Base-by-base conservation (phyloP, 2,797 vertebrate genomes). In the Carapus acus region DNA sequence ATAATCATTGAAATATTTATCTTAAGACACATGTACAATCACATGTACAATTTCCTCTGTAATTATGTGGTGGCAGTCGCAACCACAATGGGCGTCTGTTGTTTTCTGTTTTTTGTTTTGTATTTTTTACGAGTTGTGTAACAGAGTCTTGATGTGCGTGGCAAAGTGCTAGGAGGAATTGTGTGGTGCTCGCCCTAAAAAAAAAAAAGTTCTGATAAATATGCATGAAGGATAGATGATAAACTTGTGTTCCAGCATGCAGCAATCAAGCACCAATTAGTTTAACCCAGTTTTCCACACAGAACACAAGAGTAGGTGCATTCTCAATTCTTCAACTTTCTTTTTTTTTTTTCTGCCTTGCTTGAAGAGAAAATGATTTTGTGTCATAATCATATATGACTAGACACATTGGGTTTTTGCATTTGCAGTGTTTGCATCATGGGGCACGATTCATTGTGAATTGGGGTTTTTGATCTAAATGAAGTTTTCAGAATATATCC, bases 201-300 rank as follows among this genome's bases (percentile, higher is more conserved):
- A n/a, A 67, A 45, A 19, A 20, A 21, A 42, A 37, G 18, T 24
- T 4, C 1, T 36, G 8, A 52, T 62, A 24, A 70, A 73, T 70
- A 68, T 62, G 49, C 24, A 69, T 49, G 34, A 58, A 29, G 27
- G 13, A 13, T 47, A 65, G 8, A 41, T 52, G 52, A 69, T 61
- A 46, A 37, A 40, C 40, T 62, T 66, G 37, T 65, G 43, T 63
- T 37, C 52, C 45, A 63, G 55, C 60, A 47, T 47, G 43, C 23
- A 19, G 62, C 49, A 75, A 68, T 75, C 62, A 59, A 51, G 23
- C 45, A 0, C 62, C 72, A 76, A 72, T 71, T 74, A 76, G 62
- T 51, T 67, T 74, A 74, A 72, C 76, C 76, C 50, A 76, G 52
- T 67, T 78, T 69, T 56, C 44, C 27, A 9, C 41, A 33, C 50